These are phyloP conservation scores for Phaenicophaeus curvirostris DNA, from an alignment of 2,797 vertebrate genomes.

Conservation along the genomic window DNA sequence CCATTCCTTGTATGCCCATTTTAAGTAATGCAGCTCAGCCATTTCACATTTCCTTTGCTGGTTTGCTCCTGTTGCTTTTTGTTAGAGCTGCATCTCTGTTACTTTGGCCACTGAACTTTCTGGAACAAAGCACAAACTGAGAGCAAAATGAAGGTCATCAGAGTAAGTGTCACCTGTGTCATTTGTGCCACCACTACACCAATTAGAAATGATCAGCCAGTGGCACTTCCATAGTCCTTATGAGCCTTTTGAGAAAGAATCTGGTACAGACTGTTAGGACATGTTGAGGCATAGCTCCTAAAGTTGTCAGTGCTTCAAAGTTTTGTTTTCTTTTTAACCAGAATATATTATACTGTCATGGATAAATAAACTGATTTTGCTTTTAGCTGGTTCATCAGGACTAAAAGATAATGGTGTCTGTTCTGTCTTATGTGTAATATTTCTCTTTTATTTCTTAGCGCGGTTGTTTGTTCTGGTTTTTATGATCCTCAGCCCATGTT, in stretches of 20 bases:
- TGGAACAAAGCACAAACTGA: neutral
- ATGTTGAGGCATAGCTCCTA: neutral
- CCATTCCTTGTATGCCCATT: neutral
- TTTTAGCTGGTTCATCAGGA: conserved; percentile 46
- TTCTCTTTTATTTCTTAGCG: conserved; percentile 33
- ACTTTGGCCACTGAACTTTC: neutral
- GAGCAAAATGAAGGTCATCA: neutral
- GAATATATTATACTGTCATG: neutral
- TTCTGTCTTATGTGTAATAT: conserved; percentile 25
- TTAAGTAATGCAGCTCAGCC: neutral
- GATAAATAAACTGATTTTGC: conserved; percentile 25
- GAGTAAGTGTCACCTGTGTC: neutral
- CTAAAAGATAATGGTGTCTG: conserved; percentile 15
- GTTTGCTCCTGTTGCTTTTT: neutral
- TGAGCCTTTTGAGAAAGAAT: neutral
- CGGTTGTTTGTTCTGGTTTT: conserved; percentile 23
- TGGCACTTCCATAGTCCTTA: neutral
- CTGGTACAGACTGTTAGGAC: neutral
- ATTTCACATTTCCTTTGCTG: neutral
- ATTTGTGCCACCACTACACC: neutral
- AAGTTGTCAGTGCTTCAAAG: neutral
- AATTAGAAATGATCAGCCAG: neutral
- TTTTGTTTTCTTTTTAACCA: neutral
- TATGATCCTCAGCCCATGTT: neutral
- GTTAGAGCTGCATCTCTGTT: neutral